Percentiles rank a stretch among this genome's conserved stretches.
phyloP scores from a whole-genome alignment of 2,888 invertebrate species.

The Drosophila yooni region DNA sequence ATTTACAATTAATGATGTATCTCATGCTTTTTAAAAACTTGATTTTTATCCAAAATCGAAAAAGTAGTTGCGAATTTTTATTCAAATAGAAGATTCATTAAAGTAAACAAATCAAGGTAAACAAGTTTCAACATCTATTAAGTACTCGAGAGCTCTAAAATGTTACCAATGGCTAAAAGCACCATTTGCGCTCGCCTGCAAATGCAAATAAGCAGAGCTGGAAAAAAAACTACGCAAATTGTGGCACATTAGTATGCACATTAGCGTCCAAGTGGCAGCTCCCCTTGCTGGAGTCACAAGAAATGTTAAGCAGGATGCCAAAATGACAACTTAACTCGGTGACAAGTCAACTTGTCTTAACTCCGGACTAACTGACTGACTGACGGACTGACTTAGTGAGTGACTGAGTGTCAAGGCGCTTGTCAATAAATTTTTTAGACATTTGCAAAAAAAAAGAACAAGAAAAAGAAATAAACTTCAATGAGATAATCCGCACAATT shows the following conservation, averaged over 20 bases:
- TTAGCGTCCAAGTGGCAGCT: constrained; percentile 67
- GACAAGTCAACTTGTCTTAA: constrained; percentile 60
- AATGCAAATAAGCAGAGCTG: constrained; percentile 24
- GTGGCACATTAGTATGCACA: constrained; percentile 53
- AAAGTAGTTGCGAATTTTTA: not conserved
- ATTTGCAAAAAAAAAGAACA: constrained; percentile 28
- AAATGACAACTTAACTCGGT: constrained; percentile 61
- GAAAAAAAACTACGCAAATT: not conserved
- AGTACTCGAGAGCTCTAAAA: not conserved
- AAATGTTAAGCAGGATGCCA: constrained; percentile 67
- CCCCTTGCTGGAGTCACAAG: constrained; percentile 27
- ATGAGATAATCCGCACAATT: constrained; percentile 75
- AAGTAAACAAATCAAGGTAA: not conserved
- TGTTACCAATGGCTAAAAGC: not conserved
- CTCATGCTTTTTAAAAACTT: not conserved
- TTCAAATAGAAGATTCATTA: not conserved
- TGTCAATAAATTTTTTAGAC: constrained; percentile 72
- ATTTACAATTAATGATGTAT: not conserved
- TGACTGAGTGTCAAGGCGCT: constrained; percentile 61
- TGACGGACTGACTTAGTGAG: constrained; percentile 47
- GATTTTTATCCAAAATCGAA: not conserved
- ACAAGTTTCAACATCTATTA: not conserved
- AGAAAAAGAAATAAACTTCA: constrained; percentile 24
- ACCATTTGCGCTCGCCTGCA: not conserved
- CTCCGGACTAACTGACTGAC: constrained; percentile 37